Conservation (phyloP, 1,140 invertebrate species). For the Xylocopa sonorina region DNA sequence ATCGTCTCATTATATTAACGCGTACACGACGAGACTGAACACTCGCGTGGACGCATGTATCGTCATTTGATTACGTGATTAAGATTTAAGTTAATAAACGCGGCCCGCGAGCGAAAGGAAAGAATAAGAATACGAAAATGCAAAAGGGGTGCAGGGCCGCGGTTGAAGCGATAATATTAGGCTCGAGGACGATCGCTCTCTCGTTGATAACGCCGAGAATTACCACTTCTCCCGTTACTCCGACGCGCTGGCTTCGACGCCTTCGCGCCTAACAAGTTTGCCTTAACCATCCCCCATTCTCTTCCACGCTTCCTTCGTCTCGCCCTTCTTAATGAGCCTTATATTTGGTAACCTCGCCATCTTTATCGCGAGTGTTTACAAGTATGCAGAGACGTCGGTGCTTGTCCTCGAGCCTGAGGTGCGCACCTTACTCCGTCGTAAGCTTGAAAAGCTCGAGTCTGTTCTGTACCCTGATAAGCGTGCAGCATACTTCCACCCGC, state of each 20-base stretch:
- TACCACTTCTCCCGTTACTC: not conserved
- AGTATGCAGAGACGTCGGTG: slow-evolving; percentile 67
- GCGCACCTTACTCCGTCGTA: slow-evolving; percentile 75
- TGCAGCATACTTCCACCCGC: slow-evolving; percentile 33
- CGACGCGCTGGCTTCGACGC: slow-evolving; percentile 22
- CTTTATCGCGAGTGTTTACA: slow-evolving; percentile 59
- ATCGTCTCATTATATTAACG: slow-evolving; percentile 53
- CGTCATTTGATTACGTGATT: slow-evolving; percentile 62
- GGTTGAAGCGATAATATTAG: slow-evolving; percentile 76
- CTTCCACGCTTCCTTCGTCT: slow-evolving; percentile 20
- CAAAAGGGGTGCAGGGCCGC: no score
- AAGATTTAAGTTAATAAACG: slow-evolving; percentile 62
- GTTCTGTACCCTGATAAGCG: slow-evolving; percentile 80
- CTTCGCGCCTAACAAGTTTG: slow-evolving; percentile 48
- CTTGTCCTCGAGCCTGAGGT: slow-evolving; percentile 82
- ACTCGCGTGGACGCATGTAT: slow-evolving; percentile 53
- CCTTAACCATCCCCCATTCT: slow-evolving; percentile 11
- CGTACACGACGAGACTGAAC: slow-evolving; percentile 62
- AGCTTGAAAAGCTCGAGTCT: slow-evolving; percentile 79
- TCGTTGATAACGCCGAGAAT: slow-evolving; percentile 38
- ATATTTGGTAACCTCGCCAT: slow-evolving; percentile 69
- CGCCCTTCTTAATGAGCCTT: slow-evolving; percentile 69
- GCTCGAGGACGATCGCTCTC: slow-evolving; percentile 80
- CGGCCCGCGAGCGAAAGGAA: slow-evolving; percentile 41
- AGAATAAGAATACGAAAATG: no score